A percentile compares a stretch with the other conserved stretches of the same genome.
These are phyloP conservation scores for Xiphophorus couchianus DNA, from an alignment of 2,113 vertebrate genomes.

Conservation along the genomic window DNA sequence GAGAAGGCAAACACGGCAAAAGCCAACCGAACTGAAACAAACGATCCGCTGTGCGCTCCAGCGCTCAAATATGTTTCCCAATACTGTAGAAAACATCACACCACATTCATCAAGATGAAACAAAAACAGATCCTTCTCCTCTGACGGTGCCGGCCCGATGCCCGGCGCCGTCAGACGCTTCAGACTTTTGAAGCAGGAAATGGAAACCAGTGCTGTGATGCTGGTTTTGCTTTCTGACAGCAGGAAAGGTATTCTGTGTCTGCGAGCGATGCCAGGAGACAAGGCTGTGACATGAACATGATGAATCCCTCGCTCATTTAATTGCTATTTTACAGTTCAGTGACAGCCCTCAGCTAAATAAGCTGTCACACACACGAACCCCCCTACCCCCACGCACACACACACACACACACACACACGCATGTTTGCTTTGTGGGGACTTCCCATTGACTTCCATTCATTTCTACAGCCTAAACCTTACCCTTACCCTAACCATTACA, in stretches of 20 bases:
- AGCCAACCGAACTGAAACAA: constrained; percentile 2
- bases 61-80: not conserved
- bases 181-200: constrained; percentile 4
- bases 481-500: no score
- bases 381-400: no score
- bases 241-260: constrained; percentile 46
- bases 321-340: constrained; percentile 70
- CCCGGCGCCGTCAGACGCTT: not conserved
- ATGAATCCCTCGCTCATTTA: constrained; percentile 66
- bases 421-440: no score
- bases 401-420: no score
- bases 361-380: constrained; percentile 52
- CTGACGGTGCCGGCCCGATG: not conserved
- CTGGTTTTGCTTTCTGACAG: constrained; percentile 30
- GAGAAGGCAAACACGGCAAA: not conserved
- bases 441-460: no score
- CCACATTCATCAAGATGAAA: not conserved
- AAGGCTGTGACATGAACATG: constrained; percentile 48
- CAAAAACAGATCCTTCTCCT: not conserved
- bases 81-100: constrained; percentile 1
- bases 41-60: constrained; percentile 1
- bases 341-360: constrained; percentile 68
- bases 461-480: no score
- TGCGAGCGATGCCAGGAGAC: constrained; percentile 56
- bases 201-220: constrained; percentile 14